Base-by-base conservation (phyloP, 2,797 vertebrate genomes). In the Podarcis siculus region DNA sequence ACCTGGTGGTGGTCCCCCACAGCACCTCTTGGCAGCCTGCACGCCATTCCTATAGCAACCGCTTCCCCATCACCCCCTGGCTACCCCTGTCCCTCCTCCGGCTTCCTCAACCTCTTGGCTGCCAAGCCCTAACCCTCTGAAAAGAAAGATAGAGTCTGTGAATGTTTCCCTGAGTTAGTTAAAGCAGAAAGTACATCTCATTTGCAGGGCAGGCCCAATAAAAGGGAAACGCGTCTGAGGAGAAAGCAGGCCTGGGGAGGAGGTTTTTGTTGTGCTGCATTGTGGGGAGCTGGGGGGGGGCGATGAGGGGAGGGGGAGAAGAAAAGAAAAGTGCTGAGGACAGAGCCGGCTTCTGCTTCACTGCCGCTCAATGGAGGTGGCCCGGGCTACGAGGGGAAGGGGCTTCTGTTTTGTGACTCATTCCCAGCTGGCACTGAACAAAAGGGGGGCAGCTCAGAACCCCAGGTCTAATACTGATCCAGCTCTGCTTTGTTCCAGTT, bases 381-480 rank as follows among this genome's bases (percentile, higher is more conserved):
- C 86, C 88, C 79, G 17, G 81, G 84, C 89, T 88, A 8, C 19
- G 32, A 58, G 81, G 82, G 39, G 85, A 87, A 85, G 83, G 89
- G 71, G 82, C 79, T 85, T 96, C 96, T 97, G 95, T 98, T 73
- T 98, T 98, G 97, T 97, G 76, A 71, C 91, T 90, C 86, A 96
- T 95, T 95, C 97, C 98, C 98, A 98, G 97, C 97, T 98, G 98
- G 98, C 97, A 95, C 92, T 45, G 85, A 94, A 94, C 96, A 98
- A 97, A 98, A 86, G 98, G 97, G 96, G 96, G 95, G 92, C 90
- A 92, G 95, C 95, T 95, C 95, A 92, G 93, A 92, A 96, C 94
- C 96, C 95, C 95, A 95, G 96, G 96, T 96, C 97, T 97, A 93
- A 92, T 95, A 94, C 95, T 90, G 95, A 96, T 96, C 97, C 96